Conservation (phyloP, 1,140 invertebrate genomes). For the Diachasma alloeum region DNA sequence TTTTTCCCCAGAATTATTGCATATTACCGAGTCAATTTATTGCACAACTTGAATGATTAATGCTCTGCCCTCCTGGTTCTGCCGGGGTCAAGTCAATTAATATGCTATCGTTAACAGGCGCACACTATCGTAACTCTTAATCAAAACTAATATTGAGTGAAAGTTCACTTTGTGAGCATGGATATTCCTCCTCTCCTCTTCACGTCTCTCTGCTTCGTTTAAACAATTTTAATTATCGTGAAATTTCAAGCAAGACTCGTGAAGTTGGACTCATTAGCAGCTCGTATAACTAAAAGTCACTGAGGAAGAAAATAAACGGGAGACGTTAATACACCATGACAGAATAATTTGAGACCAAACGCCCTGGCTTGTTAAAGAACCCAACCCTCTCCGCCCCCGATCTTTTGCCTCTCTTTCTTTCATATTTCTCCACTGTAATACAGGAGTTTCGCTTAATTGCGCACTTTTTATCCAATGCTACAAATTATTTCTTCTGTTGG, state of each 20-base stretch:
- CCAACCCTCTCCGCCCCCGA: not conserved
- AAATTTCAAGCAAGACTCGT: constrained; percentile 37
- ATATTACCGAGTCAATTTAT: not conserved
- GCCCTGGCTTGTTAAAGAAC: constrained; percentile 50
- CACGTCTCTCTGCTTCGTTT: not conserved
- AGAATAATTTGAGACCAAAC: constrained; percentile 57
- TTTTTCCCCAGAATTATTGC: not conserved
- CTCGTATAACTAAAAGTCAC: constrained; percentile 34
- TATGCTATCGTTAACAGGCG: not conserved
- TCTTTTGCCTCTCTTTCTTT: not conserved
- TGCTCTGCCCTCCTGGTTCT: not conserved
- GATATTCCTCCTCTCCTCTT: too few species aligned
- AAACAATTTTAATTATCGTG: constrained; percentile 40
- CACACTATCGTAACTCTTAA: not conserved
- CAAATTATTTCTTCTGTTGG: constrained; percentile 59
- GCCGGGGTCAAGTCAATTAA: constrained; percentile 1
- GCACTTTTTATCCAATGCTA: constrained; percentile 54
- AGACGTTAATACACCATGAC: constrained; percentile 56
- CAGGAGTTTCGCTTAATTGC: constrained; percentile 61
- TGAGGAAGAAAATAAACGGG: constrained; percentile 34
- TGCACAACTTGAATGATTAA: not conserved
- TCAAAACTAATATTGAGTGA: not conserved
- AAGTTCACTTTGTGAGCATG: not conserved
- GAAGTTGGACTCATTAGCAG: constrained; percentile 41
- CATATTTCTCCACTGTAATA: constrained; percentile 21